These are phyloP conservation scores for Tipula helvola DNA, from an alignment of 2,888 invertebrate species.

Conservation along the genomic window DNA sequence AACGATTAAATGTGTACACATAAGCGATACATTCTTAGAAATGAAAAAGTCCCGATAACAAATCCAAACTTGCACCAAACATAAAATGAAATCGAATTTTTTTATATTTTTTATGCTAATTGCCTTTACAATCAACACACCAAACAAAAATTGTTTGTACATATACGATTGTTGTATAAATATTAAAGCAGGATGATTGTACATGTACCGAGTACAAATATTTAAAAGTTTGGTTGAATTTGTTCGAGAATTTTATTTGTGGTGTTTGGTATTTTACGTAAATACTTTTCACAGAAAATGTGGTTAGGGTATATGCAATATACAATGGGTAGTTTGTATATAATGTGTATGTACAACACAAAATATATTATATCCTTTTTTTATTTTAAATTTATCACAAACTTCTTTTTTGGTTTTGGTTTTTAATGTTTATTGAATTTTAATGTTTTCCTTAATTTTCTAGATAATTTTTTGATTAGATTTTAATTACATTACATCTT, in stretches of 20 bases:
- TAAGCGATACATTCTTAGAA: background rate
- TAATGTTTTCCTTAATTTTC: background rate
- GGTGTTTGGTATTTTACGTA: background rate
- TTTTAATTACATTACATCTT: background rate
- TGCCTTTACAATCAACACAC: background rate
- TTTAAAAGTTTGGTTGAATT: background rate
- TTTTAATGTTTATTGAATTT: slow-evolving; percentile 4
- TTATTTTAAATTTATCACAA: background rate
- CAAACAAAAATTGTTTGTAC: background rate
- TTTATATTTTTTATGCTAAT: background rate
- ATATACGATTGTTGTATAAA: background rate
- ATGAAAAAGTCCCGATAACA: background rate
- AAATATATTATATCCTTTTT: background rate
- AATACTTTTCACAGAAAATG: background rate
- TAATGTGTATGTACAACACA: background rate
- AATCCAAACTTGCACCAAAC: background rate
- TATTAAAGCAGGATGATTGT: background rate
- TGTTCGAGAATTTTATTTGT: background rate
- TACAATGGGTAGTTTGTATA: background rate
- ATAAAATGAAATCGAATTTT: background rate
- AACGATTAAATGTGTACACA: background rate
- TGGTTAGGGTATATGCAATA: background rate
- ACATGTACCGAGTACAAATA: background rate
- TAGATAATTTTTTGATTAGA: background rate
- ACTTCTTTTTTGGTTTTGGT: background rate